Base-by-base conservation (phyloP, 92 coral and sea anemone genomes). In the Montipora capitata region DNA sequence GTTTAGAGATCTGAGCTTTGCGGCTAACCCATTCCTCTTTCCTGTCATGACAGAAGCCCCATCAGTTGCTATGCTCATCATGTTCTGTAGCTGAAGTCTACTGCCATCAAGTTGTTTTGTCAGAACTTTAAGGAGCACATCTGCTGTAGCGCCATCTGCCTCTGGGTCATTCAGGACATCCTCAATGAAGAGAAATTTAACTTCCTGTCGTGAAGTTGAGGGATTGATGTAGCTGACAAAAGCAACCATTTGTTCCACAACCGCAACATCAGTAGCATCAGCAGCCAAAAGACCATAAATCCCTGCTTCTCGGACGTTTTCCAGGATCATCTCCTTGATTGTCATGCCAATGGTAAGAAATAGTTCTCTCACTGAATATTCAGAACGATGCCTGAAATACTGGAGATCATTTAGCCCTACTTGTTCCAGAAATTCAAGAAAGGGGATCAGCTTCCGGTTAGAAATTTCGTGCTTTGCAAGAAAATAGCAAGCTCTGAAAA, bases 401-500 rank as follows among this genome's bases (percentile, higher is more conserved):
- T 90, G 65, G 67, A 90, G 72, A 51, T 90, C 81, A 18, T 75
- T 65, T 4, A 90, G 73, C 43, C 89, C 89, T 40, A 85, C 70
- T 65, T 85, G 72, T 45, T 85, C 89, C 11, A 85, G 89, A 72
- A 85, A 73, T 85, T 85, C 78, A 52, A 77, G 89, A 77, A 85
- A 80, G 59, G 89, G 59, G 83, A 52, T 77, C 68, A 85, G 44
- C 83, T 66, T 85, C 70, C 66, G 57, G 77, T 85, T 85, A 42
- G 89, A 77, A 66, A 68, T 77, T 80, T 77, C 71, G 69, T 85
- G 77, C 75, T 85, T 85, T 67, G 84, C 71, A 77, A 85, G 84
- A 52, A 79, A 85, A 68, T 85, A 65, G 11, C 71, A 64, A 11
- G 89, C 83, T 85, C 27, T 44, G 51, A 85, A 85, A 70, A 71